These are phyloP conservation scores for Aspidapion aeneum DNA, from an alignment of 2,888 invertebrate genomes.

Conservation along the genomic window DNA sequence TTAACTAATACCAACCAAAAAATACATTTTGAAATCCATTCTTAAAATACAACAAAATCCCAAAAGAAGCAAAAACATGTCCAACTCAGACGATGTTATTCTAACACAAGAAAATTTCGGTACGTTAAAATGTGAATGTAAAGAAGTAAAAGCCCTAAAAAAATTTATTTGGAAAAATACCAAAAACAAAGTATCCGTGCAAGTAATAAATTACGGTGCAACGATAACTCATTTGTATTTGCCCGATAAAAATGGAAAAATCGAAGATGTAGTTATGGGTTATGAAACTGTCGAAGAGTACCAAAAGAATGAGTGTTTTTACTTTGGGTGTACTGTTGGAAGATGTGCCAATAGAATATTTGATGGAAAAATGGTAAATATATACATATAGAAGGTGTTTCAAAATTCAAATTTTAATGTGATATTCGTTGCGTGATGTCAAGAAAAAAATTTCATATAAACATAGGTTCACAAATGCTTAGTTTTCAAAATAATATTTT, in stretches of 20 bases:
- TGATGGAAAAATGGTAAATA: conserved; percentile 24
- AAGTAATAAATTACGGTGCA: conserved; percentile 79
- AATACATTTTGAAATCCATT: too few species aligned
- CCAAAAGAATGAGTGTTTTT: conserved; percentile 21
- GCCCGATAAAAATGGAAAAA: conserved; percentile 53
- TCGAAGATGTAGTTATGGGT: conserved; percentile 28
- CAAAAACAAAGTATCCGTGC: conserved; percentile 59
- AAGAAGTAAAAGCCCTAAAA: conserved; percentile 48
- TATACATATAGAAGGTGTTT: too few species aligned
- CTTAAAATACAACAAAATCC: too few species aligned
- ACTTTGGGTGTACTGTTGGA: conserved; percentile 28
- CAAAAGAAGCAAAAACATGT: too few species aligned
- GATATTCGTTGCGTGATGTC: too few species aligned
- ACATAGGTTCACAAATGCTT: too few species aligned
- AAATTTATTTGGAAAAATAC: conserved; percentile 65
- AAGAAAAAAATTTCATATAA: too few species aligned
- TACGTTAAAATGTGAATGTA: conserved; percentile 33
- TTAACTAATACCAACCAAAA: too few species aligned
- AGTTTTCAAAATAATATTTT: too few species aligned
- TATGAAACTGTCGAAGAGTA: conserved; percentile 28
- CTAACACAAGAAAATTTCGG: conserved; percentile 42
- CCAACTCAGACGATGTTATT: too few species aligned
- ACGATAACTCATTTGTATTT: conserved; percentile 72
- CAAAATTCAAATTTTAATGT: too few species aligned
- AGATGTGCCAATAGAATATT: conserved; percentile 28